These are phyloP conservation scores for Galendromus occidentalis DNA, from an alignment of 1,140 invertebrate genomes.

Conservation along the genomic window DNA sequence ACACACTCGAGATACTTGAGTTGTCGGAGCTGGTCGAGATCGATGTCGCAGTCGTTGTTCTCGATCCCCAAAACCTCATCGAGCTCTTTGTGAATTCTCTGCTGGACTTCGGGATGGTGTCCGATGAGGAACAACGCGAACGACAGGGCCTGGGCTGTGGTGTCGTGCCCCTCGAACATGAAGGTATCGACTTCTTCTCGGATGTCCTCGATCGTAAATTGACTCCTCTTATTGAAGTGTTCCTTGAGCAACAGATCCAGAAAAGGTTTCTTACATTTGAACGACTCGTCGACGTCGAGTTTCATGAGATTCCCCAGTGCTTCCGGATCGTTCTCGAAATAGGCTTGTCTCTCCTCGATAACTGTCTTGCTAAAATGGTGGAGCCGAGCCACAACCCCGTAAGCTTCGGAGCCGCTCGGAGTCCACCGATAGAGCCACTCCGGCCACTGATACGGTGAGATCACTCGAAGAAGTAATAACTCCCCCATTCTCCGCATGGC, in stretches of 20 bases:
- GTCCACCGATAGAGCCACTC: neutral
- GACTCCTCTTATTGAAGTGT: neutral
- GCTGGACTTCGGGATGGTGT: slow-evolving; percentile 42
- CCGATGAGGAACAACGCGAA: slow-evolving; percentile 48
- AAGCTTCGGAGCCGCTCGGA: neutral
- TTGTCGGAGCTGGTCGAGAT: slow-evolving; percentile 18
- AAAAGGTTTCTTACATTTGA: neutral
- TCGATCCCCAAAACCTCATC: slow-evolving; percentile 30
- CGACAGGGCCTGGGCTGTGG: slow-evolving; percentile 46
- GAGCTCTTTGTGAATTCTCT: slow-evolving; percentile 42
- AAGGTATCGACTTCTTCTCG: slow-evolving; percentile 38
- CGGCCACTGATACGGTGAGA: neutral
- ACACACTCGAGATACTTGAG: slow-evolving; percentile 41
- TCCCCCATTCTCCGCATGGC: neutral
- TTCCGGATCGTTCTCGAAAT: neutral
- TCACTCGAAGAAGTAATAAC: neutral
- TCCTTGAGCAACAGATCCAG: neutral
- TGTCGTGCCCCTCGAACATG: slow-evolving; percentile 38
- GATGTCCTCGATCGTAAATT: slow-evolving; percentile 23
- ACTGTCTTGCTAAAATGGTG: neutral
- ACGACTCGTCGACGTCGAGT: neutral
- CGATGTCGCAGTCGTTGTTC: neutral
- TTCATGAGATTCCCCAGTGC: neutral
- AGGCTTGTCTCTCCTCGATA: neutral
- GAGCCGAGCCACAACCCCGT: neutral